phyloP scores from a whole-genome alignment of 2,113 vertebrate genomes.

The crab-eating macaque (Macaca fascicularis) region DNA sequence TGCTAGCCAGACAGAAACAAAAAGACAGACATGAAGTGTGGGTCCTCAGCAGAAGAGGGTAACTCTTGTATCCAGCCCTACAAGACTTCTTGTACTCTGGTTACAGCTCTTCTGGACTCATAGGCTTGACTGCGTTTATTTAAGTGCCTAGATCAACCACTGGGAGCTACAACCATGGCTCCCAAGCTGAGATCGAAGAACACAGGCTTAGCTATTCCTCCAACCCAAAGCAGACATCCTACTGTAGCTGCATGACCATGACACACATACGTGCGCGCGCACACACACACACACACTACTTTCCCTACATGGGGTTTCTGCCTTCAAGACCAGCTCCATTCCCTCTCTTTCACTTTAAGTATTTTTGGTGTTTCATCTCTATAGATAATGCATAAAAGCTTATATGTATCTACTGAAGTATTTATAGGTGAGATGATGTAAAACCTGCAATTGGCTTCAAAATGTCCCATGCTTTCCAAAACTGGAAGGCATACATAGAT shows the following conservation, averaged over 20 bases:
- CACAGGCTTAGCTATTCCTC: not conserved
- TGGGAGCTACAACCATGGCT: not conserved
- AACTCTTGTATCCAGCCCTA: not conserved
- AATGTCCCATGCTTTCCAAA: not conserved
- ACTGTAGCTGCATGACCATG: not conserved
- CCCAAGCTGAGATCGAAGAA: not conserved
- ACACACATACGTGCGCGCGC: accelerated
- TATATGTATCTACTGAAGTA: not conserved
- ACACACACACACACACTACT: no score
- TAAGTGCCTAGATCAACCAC: not conserved
- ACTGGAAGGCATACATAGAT: not conserved
- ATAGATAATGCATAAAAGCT: not conserved
- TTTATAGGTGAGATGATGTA: not conserved
- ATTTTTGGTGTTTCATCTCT: not conserved
- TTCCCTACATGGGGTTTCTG: not conserved
- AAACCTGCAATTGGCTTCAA: not conserved
- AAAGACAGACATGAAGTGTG: not conserved
- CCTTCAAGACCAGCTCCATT: not conserved
- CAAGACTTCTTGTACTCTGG: not conserved
- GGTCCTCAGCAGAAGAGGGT: accelerated
- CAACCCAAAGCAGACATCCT: not conserved
- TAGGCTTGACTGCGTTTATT: not conserved
- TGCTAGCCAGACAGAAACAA: not conserved
- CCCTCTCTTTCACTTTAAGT: not conserved
- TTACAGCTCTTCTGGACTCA: not conserved